Conservation (phyloP, 2,113 vertebrate species). For the Laterallus jamaicensis region DNA sequence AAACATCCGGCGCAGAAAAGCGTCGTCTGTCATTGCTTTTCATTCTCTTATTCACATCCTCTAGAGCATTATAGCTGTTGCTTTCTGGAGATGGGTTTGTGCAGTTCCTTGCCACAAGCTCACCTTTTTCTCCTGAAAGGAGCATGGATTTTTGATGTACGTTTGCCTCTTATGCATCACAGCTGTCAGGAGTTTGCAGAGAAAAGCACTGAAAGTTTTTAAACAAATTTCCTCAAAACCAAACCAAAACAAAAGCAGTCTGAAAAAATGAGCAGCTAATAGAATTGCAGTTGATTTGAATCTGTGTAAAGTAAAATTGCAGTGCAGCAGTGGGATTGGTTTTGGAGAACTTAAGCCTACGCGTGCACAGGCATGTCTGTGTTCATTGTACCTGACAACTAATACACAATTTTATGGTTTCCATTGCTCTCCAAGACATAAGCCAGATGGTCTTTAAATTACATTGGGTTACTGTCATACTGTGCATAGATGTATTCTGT, state of each 20-base stretch:
- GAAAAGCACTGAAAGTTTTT: not conserved
- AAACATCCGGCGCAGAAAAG: not conserved
- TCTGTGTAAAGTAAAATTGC: not conserved
- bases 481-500: not conserved
- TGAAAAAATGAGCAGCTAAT: not conserved
- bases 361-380: accelerated
- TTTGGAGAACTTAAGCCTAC: not conserved
- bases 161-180: not conserved
- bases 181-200: not conserved
- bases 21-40: not conserved
- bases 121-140: not conserved
- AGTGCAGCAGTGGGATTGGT: not conserved
- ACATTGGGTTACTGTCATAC: not conserved
- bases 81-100: not conserved
- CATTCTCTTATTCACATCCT: not conserved
- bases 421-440: not conserved
- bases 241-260: too few species aligned
- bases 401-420: not conserved
- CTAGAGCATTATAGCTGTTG: not conserved
- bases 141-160: not conserved
- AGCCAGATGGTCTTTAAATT: not conserved
- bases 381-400: not conserved
- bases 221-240: not conserved
- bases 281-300: not conserved
- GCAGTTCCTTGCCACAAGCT: not conserved